Percentiles rank a stretch among this genome's conserved stretches.
phyloP scores from a whole-genome alignment of 2,113 vertebrate species.

The Aptenodytes forsteri region DNA sequence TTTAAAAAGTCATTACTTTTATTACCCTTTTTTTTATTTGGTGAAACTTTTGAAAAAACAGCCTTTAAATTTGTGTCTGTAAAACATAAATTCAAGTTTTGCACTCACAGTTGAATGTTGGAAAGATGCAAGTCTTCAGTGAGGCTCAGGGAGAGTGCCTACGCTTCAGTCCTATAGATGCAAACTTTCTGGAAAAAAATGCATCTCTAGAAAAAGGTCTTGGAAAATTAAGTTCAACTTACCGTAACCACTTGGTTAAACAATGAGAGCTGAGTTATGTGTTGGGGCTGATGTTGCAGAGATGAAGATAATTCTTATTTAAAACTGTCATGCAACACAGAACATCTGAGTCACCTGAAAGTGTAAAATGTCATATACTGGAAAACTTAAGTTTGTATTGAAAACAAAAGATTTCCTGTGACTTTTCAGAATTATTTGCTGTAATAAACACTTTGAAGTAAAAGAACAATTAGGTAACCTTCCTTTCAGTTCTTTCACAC shows the following conservation, averaged over 20 bases:
- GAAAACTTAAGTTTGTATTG: not conserved
- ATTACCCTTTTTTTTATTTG: not conserved
- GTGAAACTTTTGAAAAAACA: not conserved
- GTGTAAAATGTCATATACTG: not conserved
- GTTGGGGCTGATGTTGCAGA: not conserved
- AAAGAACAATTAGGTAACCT: too few relatives aligned
- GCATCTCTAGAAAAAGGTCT: not conserved
- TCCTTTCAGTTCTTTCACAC: too few relatives aligned
- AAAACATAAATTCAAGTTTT: not conserved
- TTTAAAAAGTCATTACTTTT: not conserved
- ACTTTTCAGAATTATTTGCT: not conserved
- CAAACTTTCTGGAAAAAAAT: not conserved
- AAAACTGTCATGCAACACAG: not conserved
- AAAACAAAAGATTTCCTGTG: not conserved
- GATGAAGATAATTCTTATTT: not conserved
- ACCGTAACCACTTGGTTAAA: not conserved
- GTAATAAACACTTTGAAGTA: not conserved
- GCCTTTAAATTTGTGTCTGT: not conserved
- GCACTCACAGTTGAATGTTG: not conserved
- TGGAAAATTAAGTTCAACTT: not conserved
- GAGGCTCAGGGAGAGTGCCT: not conserved
- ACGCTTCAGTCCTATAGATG: not conserved
- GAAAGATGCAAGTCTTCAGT: not conserved
- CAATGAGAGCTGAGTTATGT: not conserved
- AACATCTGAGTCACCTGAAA: conserved; percentile 1